Evolutionary conservation across 2,888 invertebrate species (phyloP).

Genomic region (Operophtera brumata): DNA sequence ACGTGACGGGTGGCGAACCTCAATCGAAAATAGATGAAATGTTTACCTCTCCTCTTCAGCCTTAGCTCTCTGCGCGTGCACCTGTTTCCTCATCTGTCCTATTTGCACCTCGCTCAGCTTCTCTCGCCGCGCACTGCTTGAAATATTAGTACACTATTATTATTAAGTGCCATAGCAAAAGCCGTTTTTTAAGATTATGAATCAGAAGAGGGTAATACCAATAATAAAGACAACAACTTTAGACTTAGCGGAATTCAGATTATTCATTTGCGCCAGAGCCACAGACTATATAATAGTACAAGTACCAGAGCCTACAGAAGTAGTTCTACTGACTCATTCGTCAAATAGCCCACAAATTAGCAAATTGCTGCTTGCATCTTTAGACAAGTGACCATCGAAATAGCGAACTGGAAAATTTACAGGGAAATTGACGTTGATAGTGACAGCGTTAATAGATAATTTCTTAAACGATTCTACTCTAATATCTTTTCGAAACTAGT

Average conservation of each 20-base stretch:
- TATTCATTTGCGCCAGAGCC: no score
- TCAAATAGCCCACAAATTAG: slow-evolving; percentile 3
- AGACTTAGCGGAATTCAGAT: background rate
- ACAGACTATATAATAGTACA: no score
- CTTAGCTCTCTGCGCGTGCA: slow-evolving; percentile 88
- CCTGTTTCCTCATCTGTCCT: slow-evolving; percentile 90
- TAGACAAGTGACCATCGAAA: background rate
- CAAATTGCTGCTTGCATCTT: background rate
- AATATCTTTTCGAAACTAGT: no score
- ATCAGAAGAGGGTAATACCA: no score
- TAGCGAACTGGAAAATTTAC: background rate
- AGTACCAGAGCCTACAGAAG: background rate
- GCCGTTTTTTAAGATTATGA: no score
- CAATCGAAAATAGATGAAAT: slow-evolving; percentile 8
- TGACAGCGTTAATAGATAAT: background rate
- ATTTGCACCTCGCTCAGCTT: slow-evolving; percentile 90
- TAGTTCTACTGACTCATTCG: background rate
- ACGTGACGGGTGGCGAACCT: no score
- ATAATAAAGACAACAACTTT: no score
- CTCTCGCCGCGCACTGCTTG: slow-evolving; percentile 82
- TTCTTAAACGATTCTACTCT: background rate
- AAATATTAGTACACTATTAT: slow-evolving; percentile 31
- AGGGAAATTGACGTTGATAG: background rate
- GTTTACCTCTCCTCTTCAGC: slow-evolving; percentile 90
- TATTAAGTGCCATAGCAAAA: slow-evolving; percentile 1